phyloP scores from a whole-genome alignment of 2,888 invertebrate species.

The Ormyrus labotus region DNA sequence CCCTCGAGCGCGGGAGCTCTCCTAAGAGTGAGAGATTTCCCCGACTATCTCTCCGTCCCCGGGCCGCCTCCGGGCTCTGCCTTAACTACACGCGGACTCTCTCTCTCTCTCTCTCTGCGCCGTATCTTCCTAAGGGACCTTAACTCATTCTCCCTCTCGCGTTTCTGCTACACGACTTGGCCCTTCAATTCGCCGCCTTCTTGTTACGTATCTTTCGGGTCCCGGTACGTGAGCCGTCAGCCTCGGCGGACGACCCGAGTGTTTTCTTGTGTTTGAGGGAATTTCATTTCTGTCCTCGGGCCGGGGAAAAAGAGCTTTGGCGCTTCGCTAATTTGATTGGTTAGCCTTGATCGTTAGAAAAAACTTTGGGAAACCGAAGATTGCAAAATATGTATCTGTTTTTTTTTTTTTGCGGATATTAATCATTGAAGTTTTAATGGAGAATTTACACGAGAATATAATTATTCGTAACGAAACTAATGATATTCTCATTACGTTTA shows the following conservation, averaged over 20 bases:
- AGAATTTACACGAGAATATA: too few species aligned
- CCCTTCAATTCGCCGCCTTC: conserved; percentile 3
- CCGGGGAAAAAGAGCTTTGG: not conserved
- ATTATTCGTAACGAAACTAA: too few species aligned
- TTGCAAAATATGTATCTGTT: too few species aligned
- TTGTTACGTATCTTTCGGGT: conserved; percentile 9
- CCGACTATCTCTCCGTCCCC: too few species aligned
- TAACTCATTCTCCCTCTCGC: conserved; percentile 33
- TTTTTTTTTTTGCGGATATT: too few species aligned
- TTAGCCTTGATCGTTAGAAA: not conserved
- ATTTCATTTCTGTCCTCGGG: conserved; percentile 30
- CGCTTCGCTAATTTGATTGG: not conserved
- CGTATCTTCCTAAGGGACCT: conserved; percentile 52
- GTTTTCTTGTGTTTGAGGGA: conserved; percentile 30
- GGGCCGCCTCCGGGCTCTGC: conserved; percentile 36
- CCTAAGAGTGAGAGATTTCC: not conserved
- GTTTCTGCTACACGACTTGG: conserved; percentile 6
- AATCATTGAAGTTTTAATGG: too few species aligned
- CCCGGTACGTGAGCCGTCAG: not conserved
- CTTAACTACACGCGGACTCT: conserved; percentile 39
- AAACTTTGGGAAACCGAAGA: not conserved
- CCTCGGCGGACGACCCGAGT: not conserved
- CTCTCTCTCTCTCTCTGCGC: not conserved
- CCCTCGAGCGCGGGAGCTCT: conserved; percentile 46
- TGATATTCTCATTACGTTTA: too few species aligned